Percentiles rank a stretch among this genome's conserved stretches.
Evolutionary conservation across 2,797 vertebrate genomes (phyloP).

Genomic region (Podarcis siculus): DNA sequence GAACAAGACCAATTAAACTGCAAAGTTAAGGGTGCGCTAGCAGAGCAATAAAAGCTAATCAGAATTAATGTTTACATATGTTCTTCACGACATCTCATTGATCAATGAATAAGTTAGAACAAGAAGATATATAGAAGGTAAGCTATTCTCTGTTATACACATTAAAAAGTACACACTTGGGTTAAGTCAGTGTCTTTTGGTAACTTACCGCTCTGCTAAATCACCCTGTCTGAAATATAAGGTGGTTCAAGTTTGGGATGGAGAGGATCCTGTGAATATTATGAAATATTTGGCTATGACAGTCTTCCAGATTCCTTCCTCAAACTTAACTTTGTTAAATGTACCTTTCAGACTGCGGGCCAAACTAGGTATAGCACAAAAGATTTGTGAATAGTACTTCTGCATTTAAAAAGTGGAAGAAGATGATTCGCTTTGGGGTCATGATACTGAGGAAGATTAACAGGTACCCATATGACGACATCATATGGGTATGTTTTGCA

Average conservation of each 20-base stretch:
- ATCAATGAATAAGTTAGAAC: slow-evolving; percentile 53
- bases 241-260: not conserved
- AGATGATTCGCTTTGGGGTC: not conserved
- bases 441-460: not conserved
- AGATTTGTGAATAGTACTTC: not conserved
- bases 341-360: not conserved
- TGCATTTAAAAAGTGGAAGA: not conserved
- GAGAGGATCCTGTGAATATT: not conserved
- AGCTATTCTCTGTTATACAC: slow-evolving; percentile 27
- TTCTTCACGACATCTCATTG: slow-evolving; percentile 43
- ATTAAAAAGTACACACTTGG: slow-evolving; percentile 27
- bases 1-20: slow-evolving; percentile 55
- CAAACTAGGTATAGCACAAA: not conserved
- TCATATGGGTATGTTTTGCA: not conserved
- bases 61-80: slow-evolving; percentile 55
- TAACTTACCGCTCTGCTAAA: slow-evolving; percentile 2
- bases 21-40: slow-evolving; percentile 48
- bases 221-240: slow-evolving; percentile 3
- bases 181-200: slow-evolving; percentile 1
- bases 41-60: slow-evolving; percentile 58
- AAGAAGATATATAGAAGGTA: slow-evolving; percentile 27
- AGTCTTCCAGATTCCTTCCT: not conserved
- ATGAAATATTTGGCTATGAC: not conserved
- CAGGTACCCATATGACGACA: not conserved
- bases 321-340: not conserved